phyloP scores from a whole-genome alignment of 2,113 vertebrate genomes.

The Pogona vitticeps region DNA sequence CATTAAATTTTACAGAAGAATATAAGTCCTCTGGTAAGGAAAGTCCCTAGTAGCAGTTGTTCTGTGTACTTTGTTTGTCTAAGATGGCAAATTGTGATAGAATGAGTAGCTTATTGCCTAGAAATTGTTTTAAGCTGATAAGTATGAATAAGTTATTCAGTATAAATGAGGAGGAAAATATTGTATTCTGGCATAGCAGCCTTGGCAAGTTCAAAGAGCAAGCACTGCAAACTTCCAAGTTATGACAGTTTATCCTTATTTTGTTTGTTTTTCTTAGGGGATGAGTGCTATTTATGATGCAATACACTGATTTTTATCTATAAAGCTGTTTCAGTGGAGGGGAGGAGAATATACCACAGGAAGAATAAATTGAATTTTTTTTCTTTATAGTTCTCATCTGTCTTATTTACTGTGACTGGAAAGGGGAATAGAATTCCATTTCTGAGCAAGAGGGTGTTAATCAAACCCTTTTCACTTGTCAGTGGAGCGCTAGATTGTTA shows the following conservation, averaged over 20 bases:
- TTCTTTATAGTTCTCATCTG: constrained; percentile 18
- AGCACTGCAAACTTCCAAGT: constrained; percentile 23
- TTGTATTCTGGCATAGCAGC: constrained; percentile 25
- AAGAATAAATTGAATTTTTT: neutral
- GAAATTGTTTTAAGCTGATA: constrained; percentile 24
- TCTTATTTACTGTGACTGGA: neutral
- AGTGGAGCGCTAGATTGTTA: neutral
- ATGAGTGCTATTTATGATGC: neutral
- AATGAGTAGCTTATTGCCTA: constrained; percentile 20
- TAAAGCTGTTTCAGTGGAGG: neutral
- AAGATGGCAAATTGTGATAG: constrained; percentile 31
- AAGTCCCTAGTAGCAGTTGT: constrained; percentile 29
- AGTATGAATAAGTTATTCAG: constrained; percentile 43
- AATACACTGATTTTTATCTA: neutral
- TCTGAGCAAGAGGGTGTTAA: neutral
- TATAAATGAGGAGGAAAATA: constrained; percentile 44
- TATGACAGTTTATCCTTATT: neutral
- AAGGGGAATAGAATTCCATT: constrained; percentile 3
- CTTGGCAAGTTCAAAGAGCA: constrained; percentile 25
- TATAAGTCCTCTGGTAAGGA: constrained; percentile 15
- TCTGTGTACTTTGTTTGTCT: constrained; percentile 44
- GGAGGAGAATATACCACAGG: neutral
- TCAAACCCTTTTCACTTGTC: neutral
- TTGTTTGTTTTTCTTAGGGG: constrained; percentile 3
- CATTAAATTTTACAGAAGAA: constrained; percentile 41